These are phyloP conservation scores for Coenobita brevimanus DNA, from an alignment of 1,140 invertebrate genomes.

Conservation along the genomic window DNA sequence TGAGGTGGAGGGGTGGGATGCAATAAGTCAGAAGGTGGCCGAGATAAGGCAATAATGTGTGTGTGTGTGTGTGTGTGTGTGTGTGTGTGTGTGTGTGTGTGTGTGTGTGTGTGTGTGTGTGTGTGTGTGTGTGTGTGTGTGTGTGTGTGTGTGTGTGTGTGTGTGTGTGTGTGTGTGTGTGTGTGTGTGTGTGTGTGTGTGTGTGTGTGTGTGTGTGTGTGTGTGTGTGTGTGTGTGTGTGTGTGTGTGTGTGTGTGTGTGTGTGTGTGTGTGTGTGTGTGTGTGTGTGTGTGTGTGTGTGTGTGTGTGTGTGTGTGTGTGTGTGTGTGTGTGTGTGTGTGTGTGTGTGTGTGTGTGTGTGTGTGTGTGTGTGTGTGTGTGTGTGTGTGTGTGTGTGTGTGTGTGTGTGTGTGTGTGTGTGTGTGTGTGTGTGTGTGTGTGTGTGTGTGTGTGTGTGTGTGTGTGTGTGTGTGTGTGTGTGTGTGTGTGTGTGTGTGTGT, in stretches of 20 bases:
- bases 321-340: no score
- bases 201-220: constrained; percentile 17
- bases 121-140: constrained; percentile 29
- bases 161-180: neutral
- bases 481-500: neutral
- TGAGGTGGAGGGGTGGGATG: no score
- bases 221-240: constrained; percentile 13
- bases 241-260: neutral
- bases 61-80: constrained; percentile 6
- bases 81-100: constrained; percentile 8
- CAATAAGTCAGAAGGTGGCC: no score
- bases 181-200: constrained; percentile 17
- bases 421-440: no score
- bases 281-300: neutral
- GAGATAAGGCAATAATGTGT: no score
- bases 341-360: no score
- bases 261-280: neutral
- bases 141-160: neutral
- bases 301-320: neutral
- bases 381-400: no score
- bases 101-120: constrained; percentile 17
- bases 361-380: no score
- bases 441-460: neutral
- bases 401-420: no score
- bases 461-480: neutral